Evolutionary conservation across 2,888 invertebrate species (phyloP).

Genomic region (Metellina segmentata): DNA sequence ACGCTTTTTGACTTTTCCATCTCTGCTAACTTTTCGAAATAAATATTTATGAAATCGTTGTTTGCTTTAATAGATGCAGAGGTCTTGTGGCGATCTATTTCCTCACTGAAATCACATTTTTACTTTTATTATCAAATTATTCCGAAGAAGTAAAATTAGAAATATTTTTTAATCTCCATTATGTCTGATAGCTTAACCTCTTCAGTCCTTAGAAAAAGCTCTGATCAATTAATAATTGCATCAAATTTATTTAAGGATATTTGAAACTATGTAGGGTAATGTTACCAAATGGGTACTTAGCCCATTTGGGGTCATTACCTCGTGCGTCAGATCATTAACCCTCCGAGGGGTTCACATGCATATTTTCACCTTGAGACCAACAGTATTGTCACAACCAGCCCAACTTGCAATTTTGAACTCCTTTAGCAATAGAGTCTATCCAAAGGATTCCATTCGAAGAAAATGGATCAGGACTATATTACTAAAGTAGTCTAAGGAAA

Average conservation of each 20-base stretch:
- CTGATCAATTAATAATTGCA: background rate
- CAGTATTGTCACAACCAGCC: too few species aligned
- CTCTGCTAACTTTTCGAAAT: constrained; percentile 29
- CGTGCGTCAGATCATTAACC: background rate
- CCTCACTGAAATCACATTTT: constrained; percentile 25
- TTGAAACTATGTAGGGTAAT: background rate
- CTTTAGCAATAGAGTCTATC: too few species aligned
- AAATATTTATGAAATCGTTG: constrained; percentile 54
- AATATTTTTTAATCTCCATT: too few species aligned
- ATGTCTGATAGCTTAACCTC: too few species aligned
- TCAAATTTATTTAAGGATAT: background rate
- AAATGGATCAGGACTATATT: too few species aligned
- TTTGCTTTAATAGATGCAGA: background rate
- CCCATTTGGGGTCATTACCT: too few species aligned
- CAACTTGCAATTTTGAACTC: too few species aligned
- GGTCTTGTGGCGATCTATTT: constrained; percentile 12
- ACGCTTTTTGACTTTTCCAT: background rate
- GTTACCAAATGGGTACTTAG: background rate
- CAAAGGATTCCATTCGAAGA: too few species aligned
- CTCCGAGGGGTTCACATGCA: background rate
- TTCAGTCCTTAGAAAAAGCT: too few species aligned
- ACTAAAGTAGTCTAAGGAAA: too few species aligned
- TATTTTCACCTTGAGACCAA: too few species aligned
- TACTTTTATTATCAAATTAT: background rate
- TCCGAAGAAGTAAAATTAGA: background rate